These are phyloP conservation scores for Megaustenia siamemsis DNA, from an alignment of 2,888 invertebrate genomes.

Conservation along the genomic window DNA sequence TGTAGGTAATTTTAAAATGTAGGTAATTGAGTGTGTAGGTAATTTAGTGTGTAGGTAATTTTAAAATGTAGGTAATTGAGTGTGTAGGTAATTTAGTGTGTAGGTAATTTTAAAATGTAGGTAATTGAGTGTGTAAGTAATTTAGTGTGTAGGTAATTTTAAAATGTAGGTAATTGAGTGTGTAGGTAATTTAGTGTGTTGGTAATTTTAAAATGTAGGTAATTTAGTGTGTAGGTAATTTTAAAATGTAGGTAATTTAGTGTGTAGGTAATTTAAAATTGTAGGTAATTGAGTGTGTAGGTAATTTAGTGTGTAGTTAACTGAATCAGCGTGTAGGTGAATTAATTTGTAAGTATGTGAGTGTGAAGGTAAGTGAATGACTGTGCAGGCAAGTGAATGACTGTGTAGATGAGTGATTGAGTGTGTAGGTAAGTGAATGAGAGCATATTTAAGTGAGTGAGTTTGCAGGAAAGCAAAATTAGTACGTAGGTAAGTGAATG, in stretches of 20 bases:
- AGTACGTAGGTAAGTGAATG: constrained; percentile 1
- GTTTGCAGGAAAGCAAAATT: constrained; percentile 7
- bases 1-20: too few relatives aligned
- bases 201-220: background rate
- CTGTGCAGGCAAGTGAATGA: too few relatives aligned
- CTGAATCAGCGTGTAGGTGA: background rate
- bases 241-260: background rate
- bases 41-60: too few relatives aligned
- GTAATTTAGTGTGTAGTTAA: background rate
- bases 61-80: too few relatives aligned
- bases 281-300: background rate
- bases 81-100: too few relatives aligned
- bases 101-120: too few relatives aligned
- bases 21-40: too few relatives aligned
- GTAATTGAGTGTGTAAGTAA: too few relatives aligned
- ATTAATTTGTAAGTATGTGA: background rate
- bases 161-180: too few relatives aligned
- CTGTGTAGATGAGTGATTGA: too few relatives aligned
- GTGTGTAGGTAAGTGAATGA: background rate
- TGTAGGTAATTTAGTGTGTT: background rate
- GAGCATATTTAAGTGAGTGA: background rate
- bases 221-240: background rate
- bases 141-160: too few relatives aligned
- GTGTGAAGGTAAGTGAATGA: background rate
- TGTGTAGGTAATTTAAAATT: too few relatives aligned